Base-by-base conservation (phyloP, 2,888 invertebrate genomes). In the Tachina fera region DNA sequence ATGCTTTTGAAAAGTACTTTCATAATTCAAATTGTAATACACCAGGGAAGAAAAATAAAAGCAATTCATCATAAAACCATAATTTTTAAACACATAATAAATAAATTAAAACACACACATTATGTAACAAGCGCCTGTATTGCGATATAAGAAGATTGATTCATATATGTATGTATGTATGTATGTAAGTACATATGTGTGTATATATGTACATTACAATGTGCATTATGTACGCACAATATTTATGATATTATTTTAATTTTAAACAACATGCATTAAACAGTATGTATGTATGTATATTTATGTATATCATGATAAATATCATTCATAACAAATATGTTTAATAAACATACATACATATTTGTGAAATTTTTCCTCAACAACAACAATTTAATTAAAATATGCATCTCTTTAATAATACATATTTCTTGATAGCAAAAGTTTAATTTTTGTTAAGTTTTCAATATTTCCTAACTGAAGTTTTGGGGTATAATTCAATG, bases 51-150 rank as follows among this genome's bases (percentile, higher is more conserved):
- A 53, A n/a, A n/a, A n/a, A 65, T 77, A 41, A 60, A 70, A 61
- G 45, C 58, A 72, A 83, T 76, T 58, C 60, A 80, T 80, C 83
- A 83, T 72, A 61, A 83, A 83, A 49, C 83, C 45, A 80, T 80
- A 71, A 49, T 65, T 53, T 76, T 80, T 39, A 80, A 83, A 58
- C 14, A 58, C 10, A 83, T 80, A 86, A 83, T 76, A 68, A 83
- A 76, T 78, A 70, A 71, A 80, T 76, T 75, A 53, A 51, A 79
- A 60, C 67, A 49, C 71, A 49, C 8, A 47, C 11, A 68, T 49
- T 41, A 60, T 31, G 43, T 75, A 63, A 71, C 47, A 80, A 61
- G 19, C 63, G 58, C 45, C 58, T 47, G 63, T 68, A 41, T 61
- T 31, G 31, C 6, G 31, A 31, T 31, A 31, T 31, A 31, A 31